Conservation (phyloP, 1,140 invertebrate species). For the Drosophila parabipectinata region DNA sequence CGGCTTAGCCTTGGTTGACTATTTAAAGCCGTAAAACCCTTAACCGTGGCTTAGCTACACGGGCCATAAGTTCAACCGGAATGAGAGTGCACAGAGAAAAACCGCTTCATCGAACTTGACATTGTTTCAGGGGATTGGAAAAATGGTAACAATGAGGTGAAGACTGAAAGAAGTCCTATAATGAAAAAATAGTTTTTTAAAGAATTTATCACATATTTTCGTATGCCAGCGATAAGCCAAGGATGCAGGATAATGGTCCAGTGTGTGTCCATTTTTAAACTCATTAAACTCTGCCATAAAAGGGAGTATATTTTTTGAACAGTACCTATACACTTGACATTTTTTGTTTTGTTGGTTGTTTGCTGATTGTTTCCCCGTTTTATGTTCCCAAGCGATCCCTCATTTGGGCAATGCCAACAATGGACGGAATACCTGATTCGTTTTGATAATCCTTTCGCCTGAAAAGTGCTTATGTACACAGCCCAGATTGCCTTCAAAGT, state of each 20-base stretch:
- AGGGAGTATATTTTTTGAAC: constrained; percentile 3
- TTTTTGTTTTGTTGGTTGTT: constrained; percentile 8
- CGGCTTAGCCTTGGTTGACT: constrained; percentile 54
- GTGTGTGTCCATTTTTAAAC: too few relatives aligned
- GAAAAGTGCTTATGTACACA: constrained; percentile 55
- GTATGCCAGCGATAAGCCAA: too few relatives aligned
- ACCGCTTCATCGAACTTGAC: constrained; percentile 37
- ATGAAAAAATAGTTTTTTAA: too few relatives aligned
- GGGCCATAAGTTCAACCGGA: constrained; percentile 52
- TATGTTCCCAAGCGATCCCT: constrained; percentile 36
- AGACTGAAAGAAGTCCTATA: not conserved
- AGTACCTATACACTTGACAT: constrained; percentile 11
- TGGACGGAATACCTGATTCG: constrained; percentile 52
- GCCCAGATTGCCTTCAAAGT: constrained; percentile 40
- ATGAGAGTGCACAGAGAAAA: constrained; percentile 46
- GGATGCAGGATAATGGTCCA: too few relatives aligned
- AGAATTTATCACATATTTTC: too few relatives aligned
- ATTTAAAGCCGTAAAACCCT: constrained; percentile 64
- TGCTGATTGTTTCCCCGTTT: constrained; percentile 33
- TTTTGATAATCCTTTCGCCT: constrained; percentile 58
- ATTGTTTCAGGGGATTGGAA: constrained; percentile 1
- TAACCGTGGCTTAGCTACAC: constrained; percentile 59
- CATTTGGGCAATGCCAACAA: constrained; percentile 52
- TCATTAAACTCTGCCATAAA: too few relatives aligned
- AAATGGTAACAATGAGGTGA: too few relatives aligned